Evolutionary conservation across 2,113 vertebrate genomes (phyloP), one percentile per base, ranked within the genome.

Genomic region (Prolemur simus): DNA sequence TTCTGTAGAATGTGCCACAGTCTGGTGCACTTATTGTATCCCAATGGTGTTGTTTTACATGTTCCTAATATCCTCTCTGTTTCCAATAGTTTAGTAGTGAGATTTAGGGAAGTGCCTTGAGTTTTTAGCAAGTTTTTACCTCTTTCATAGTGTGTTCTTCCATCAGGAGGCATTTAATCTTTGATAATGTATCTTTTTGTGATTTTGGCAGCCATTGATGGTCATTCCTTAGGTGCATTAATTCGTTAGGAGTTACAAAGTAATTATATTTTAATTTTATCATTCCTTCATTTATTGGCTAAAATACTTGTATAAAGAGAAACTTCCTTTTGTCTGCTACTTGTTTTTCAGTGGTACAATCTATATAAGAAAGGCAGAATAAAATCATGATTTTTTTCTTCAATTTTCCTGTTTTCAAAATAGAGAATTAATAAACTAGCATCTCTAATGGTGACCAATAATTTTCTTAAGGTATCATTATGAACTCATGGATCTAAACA

Each of bases 321-420:
- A 68, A 60, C 15, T 68, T 88, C 12, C 11, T 84, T 84, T 87
- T 91, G 23, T 15, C 13, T 76, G 20, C 23, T 52, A 3, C 34
- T 63, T 63, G 15, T 74, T 58, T 76, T 45, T 34, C 6, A 45
- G 66, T 66, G 13, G 5, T 86, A 52, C 3, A 52, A 32, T 63
- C 11, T 71, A 56, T 68, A 29, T 63, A 83, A 25, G 56, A 85
- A 89, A 92, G 47, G 14, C 39, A 89, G 34, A 17, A 77, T 73
- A 80, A 64, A 78, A 66, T 89, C 17, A 86, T 63, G 3, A 64
- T 52, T 87, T 64, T 74, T 64, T 78, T 68, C 45, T 71, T 76
- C 60, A 54, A 1, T 58, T 73, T 96, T 78, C 29, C 64, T 73
- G 12, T 82, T 93, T 94, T 95, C 27, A 89, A 94, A 77, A 63